A percentile compares a stretch with the other conserved stretches of the same genome.
Evolutionary conservation across 1,140 invertebrate genomes (phyloP).

Genomic region (Mycetomoellerius zeteki): DNA sequence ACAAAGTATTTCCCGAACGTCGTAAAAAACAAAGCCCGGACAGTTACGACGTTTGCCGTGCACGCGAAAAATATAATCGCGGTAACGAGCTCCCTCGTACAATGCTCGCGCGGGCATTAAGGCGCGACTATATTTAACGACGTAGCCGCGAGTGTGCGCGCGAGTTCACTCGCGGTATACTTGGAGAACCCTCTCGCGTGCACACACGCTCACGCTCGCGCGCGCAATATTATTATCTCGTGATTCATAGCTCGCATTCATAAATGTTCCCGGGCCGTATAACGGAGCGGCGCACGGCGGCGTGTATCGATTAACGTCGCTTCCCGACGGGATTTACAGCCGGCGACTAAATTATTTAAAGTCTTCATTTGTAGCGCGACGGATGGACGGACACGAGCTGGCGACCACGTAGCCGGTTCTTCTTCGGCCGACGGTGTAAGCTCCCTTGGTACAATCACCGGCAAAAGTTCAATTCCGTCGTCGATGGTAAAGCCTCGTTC

Average conservation of each 20-base stretch:
- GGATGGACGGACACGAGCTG: conserved; percentile 75
- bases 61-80: conserved; percentile 63
- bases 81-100: conserved; percentile 57
- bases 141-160: conserved; percentile 11
- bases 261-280: conserved; percentile 79
- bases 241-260: conserved; percentile 84
- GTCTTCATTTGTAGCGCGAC: conserved; percentile 83
- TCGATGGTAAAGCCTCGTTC: conserved; percentile 40
- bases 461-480: conserved; percentile 53
- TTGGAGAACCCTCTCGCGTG: conserved; percentile 4
- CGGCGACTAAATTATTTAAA: conserved; percentile 84
- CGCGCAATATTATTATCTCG: conserved; percentile 82
- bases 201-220: conserved; percentile 39
- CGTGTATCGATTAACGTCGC: conserved; percentile 84
- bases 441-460: conserved; percentile 65
- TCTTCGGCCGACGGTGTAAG: conserved; percentile 72
- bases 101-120: conserved; percentile 59
- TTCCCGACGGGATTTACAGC: conserved; percentile 81
- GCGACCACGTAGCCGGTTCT: conserved; percentile 75
- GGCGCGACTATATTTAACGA: conserved; percentile 65
- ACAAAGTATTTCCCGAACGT: conserved; percentile 48
- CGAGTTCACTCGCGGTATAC: neutral
- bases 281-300: conserved; percentile 77
- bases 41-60: conserved; percentile 41
- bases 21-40: conserved; percentile 55